Evolutionary conservation across 2,888 invertebrate genomes (phyloP).

Genomic region (Drosophila flavopinicola): DNA sequence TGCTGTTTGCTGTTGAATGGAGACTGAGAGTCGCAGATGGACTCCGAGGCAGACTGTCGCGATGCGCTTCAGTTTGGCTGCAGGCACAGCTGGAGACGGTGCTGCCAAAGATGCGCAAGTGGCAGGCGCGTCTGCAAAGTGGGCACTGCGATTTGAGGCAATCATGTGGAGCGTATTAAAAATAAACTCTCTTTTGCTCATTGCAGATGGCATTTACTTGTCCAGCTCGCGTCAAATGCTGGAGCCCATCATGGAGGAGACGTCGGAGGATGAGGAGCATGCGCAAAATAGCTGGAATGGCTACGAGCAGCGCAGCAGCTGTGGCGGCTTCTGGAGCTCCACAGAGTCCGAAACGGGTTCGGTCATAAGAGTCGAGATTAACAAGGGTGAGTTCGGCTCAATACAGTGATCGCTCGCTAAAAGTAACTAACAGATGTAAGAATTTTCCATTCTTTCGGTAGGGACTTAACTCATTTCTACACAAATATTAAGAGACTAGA

Average conservation of each 20-base stretch:
- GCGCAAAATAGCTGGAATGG: constrained; percentile 82
- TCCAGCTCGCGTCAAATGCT: constrained; percentile 85
- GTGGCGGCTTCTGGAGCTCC: constrained; percentile 84
- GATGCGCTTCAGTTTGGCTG: constrained; percentile 45
- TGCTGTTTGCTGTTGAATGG: too few species aligned
- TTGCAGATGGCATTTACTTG: constrained; percentile 82
- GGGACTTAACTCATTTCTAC: too few species aligned
- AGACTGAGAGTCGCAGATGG: background rate
- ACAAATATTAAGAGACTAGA: too few species aligned
- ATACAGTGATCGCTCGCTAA: background rate
- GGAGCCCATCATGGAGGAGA: constrained; percentile 95
- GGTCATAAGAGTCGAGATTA: constrained; percentile 89
- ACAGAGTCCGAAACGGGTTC: constrained; percentile 93
- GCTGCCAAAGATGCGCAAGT: constrained; percentile 57
- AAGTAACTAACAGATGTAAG: background rate
- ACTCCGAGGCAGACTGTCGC: constrained; percentile 34
- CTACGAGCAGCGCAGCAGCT: constrained; percentile 66
- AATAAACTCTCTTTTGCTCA: background rate
- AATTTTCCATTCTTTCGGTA: too few species aligned
- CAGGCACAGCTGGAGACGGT: constrained; percentile 61
- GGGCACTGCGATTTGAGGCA: constrained; percentile 14
- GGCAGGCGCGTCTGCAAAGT: constrained; percentile 44
- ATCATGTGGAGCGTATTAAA: constrained; percentile 5
- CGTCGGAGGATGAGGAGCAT: constrained; percentile 89
- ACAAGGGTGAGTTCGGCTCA: constrained; percentile 76